Evolutionary conservation across 2,113 vertebrate species (phyloP).

Genomic region (Climacteris rufus): DNA sequence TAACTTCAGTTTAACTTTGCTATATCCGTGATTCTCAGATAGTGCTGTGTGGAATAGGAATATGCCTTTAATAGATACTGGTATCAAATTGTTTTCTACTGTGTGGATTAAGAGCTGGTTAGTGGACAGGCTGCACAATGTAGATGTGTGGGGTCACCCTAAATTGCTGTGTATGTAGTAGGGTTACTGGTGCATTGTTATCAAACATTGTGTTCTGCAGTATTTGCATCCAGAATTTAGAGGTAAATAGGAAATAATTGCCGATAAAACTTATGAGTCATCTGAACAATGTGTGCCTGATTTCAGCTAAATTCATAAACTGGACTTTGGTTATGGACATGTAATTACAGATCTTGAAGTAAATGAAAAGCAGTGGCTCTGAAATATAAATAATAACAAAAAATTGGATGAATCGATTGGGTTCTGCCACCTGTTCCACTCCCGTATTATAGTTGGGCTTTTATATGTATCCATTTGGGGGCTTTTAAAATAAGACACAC

Average conservation of each 20-base stretch:
- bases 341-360: not conserved
- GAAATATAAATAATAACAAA: not conserved
- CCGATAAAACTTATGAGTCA: not conserved
- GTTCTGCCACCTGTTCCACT: not conserved
- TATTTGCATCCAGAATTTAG: not conserved
- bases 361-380: not conserved
- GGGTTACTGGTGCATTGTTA: not conserved
- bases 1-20: not conserved
- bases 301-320: not conserved
- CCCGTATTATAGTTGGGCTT: not conserved
- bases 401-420: not conserved
- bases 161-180: not conserved
- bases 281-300: not conserved
- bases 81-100: not conserved
- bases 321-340: not conserved
- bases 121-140: not conserved
- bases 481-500: not conserved
- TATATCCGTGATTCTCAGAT: not conserved
- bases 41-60: not conserved
- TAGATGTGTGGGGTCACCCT: not conserved
- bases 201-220: not conserved
- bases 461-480: not conserved
- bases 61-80: not conserved
- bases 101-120: not conserved
- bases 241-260: not conserved